phyloP scores from a whole-genome alignment of 2,797 vertebrate genomes.

The Mallotus villosus region DNA sequence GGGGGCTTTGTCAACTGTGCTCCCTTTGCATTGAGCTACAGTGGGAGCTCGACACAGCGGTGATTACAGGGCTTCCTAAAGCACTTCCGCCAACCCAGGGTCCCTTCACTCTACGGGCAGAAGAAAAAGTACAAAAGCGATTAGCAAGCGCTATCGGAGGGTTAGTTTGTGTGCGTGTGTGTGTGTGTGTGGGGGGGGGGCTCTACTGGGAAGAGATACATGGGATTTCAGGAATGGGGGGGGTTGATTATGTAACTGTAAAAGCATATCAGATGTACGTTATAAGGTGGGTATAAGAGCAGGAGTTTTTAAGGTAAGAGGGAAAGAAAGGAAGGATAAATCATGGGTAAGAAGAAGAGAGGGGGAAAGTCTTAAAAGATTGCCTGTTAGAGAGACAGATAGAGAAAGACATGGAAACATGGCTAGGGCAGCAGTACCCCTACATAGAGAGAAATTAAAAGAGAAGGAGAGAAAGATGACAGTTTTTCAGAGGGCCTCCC shows the following conservation, averaged over 20 bases:
- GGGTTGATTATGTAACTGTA: constrained; percentile 80
- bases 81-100: constrained; percentile 42
- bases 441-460: constrained; percentile 37
- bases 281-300: constrained; percentile 30
- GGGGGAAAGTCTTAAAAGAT: neutral
- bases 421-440: constrained; percentile 18
- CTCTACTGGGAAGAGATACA: constrained; percentile 48
- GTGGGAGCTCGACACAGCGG: constrained; percentile 54
- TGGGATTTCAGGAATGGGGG: constrained; percentile 2
- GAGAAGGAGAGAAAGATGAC: constrained; percentile 41
- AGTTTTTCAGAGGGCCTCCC: constrained; percentile 47
- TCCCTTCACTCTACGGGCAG: constrained; percentile 57
- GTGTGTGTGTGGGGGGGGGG: constrained; percentile 1
- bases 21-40: constrained; percentile 55
- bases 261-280: constrained; percentile 73
- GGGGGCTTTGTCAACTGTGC: constrained; percentile 59
- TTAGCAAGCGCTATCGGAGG: constrained; percentile 51
- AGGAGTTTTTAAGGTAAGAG: neutral
- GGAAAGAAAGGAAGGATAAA: neutral
- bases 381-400: neutral
- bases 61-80: constrained; percentile 58
- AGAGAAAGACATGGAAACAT: neutral
- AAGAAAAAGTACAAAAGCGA: constrained; percentile 74
- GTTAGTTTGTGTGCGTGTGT: too few relatives aligned
- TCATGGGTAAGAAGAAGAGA: neutral